Base-by-base conservation (phyloP, 2,113 vertebrate species). In the Phocoena phocoena region DNA sequence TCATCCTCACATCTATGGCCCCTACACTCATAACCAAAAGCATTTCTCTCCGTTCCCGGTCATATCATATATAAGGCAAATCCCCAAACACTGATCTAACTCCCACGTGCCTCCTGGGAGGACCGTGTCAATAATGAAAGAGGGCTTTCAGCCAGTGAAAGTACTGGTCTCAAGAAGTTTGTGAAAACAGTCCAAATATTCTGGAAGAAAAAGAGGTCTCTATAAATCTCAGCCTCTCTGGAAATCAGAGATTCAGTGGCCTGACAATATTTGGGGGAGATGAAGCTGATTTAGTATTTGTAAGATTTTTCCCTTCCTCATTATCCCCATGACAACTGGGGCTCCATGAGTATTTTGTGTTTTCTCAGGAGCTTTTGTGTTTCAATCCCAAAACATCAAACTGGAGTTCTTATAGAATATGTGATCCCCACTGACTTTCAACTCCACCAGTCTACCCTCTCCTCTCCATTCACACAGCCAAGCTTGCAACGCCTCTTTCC, bases 41-140 rank as follows among this genome's bases (percentile, higher is more conserved):
- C 0, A 1, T 50, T 91, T 84, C 88, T 93, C 70, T 93, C 8
- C 5, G 14, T 82, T 84, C 50, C 60, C 38, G 26, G 80, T 33
- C 96, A 97, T 82, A 96, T 93, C 87, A 70, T 33, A 65, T 82
- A 92, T 88, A 97, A 98, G 38, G 93, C 2, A 88, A 95, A 97
- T 87, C 88, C 63, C 82, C 36, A 71, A 88, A 97, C 41, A 96
- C 82, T 96, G 70, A 31, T 33, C 58, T 58, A 95, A 96, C 55
- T 62, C 53, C 83, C 53, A 80, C 93, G 77, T 76, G 8, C 5
- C 63, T 33, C 96, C 87, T 87, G 82, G 60, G 67, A 96, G 36
- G 23, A 65, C 33, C 84, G 33, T 71, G 21, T 96, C 82, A 95
- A 26, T 76, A 96, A 44, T 18, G 8, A 65, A 79, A 94, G 96